phyloP scores from a whole-genome alignment of 2,797 vertebrate species.

The Pygocentrus nattereri region DNA sequence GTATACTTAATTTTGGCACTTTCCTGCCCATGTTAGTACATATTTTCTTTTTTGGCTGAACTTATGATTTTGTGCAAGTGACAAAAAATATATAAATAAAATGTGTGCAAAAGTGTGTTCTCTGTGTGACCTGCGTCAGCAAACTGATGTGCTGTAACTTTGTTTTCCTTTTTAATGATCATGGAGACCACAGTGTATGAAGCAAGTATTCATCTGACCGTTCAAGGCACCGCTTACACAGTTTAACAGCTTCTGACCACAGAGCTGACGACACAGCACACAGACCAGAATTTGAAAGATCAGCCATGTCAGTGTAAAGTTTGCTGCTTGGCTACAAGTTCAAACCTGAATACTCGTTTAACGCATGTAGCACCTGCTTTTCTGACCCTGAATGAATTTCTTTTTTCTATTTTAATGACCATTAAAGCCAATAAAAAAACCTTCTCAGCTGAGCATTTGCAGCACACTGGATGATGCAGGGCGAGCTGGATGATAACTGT shows the following conservation, averaged over 20 bases:
- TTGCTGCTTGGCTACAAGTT: not conserved
- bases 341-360: not conserved
- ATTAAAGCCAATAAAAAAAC: not conserved
- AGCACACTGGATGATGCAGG: not conserved
- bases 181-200: not conserved
- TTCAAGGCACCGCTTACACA: not conserved
- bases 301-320: not conserved
- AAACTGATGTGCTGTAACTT: not conserved
- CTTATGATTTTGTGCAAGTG: too few relatives aligned
- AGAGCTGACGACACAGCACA: not conserved
- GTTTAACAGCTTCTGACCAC: slow-evolving; percentile 1
- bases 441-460: not conserved
- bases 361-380: not conserved
- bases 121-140: not conserved
- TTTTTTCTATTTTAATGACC: not conserved
- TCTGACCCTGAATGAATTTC: not conserved
- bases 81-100: too few relatives aligned
- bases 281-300: not conserved
- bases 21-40: too few relatives aligned
- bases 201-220: not conserved
- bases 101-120: too few relatives aligned
- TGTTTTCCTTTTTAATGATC: not conserved
- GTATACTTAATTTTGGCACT: too few relatives aligned
- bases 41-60: too few relatives aligned
- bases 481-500: not conserved